phyloP scores from a whole-genome alignment of 2,113 vertebrate species.

The Sinocyclocheilus anshuiensis region DNA sequence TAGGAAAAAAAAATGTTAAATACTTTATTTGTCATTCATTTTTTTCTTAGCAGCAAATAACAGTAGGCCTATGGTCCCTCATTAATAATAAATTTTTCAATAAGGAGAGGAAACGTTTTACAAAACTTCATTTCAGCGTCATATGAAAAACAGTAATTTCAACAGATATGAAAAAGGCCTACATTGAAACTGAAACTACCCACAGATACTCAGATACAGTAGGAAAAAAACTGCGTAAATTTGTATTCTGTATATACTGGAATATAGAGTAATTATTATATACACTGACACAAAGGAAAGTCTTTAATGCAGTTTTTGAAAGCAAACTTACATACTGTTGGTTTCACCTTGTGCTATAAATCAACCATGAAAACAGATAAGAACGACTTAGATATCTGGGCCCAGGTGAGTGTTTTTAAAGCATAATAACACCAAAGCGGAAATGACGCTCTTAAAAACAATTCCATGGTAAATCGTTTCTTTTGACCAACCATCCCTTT shows the following conservation, averaged over 20 bases:
- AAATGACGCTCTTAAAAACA: slow-evolving; percentile 2
- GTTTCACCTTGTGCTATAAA: background rate
- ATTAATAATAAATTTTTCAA: no score
- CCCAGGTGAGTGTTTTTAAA: background rate
- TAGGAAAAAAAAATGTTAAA: no score
- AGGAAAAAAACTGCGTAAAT: background rate
- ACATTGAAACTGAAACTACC: background rate
- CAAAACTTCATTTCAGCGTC: background rate
- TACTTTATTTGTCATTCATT: no score
- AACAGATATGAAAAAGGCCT: background rate
- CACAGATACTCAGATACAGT: no score
- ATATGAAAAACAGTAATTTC: no score
- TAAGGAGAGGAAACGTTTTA: background rate
- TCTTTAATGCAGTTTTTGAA: background rate
- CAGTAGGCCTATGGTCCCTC: no score
- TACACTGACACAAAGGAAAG: background rate
- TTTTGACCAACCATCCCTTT: no score
- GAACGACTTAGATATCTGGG: background rate
- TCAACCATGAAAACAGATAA: background rate
- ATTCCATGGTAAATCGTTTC: no score
- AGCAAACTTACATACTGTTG: background rate
- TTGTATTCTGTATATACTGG: background rate
- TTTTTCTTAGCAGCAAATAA: no score
- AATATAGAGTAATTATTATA: background rate
- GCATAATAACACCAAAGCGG: slow-evolving; percentile 16